Base-by-base conservation (phyloP, 2,797 vertebrate species). In the Smutsia gigantea region DNA sequence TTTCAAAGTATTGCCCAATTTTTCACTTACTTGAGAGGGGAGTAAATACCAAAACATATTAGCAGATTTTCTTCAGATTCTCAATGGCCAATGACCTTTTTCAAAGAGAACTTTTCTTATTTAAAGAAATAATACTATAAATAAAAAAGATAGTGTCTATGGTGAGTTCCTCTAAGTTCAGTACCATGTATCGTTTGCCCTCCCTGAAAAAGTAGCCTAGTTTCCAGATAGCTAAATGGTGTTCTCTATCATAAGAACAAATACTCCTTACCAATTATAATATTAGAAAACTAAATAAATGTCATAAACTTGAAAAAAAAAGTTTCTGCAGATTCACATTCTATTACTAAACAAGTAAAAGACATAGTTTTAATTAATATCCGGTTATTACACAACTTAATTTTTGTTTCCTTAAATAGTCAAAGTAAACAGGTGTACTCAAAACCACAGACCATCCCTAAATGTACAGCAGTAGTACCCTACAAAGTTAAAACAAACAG, bases 391-490 rank as follows among this genome's bases (percentile, higher is more conserved):
- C 21, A 87, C 71, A 94, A 53, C 55, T 69, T 75, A 84, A 63
- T 66, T 66, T 63, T 66, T 71, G 53, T 59, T 83, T 74, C 51
- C 17, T 90, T 96, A 46, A 53, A 61, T n/a, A 79, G 46, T 90
- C 92, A 86, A 84, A 87, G 68, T 72, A 78, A 94, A 74, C 78
- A 91, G 57, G 61, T 96, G 53, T 49, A 68, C 39, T 95, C 55
- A 75, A 23, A 78, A 93, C 23, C 42, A 87, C 6, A 19, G n/a
- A 64, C 72, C 4, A 79, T 37, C 29, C 59, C n/a, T 59, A 95
- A 75, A 21, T 79, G 25, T 27, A 51, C 19, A 59, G 27, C 10
- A 71, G 55, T n/a, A 78, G 74, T 10, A 91, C 1, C 13, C 37
- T 18, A 46, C 13, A 37, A 77, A 88, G 57, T 53, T 46, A 25